Percentiles rank a stretch among this genome's conserved stretches.
Evolutionary conservation across 2,113 vertebrate species (phyloP).

Genomic region (Rynchops niger): DNA sequence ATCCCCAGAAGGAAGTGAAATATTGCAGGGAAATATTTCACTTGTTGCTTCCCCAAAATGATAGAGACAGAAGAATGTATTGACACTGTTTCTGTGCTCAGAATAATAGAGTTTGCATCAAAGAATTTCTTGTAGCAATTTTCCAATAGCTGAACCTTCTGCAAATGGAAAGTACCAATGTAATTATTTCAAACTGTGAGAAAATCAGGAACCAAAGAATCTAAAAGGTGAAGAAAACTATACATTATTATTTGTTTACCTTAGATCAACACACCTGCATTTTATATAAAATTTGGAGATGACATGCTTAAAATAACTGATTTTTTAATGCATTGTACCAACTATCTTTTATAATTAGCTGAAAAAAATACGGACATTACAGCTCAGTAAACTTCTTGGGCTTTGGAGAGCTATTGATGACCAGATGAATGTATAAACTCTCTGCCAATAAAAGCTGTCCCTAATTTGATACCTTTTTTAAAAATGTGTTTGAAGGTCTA

Average conservation of each 20-base stretch:
- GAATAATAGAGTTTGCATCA: neutral
- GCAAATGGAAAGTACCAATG: neutral
- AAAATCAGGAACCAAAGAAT: neutral
- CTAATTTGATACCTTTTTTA: neutral
- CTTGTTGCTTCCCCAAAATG: neutral
- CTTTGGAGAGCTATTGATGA: neutral
- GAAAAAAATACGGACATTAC: neutral
- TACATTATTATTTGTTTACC: neutral
- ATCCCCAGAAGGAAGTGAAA: neutral
- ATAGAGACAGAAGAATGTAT: neutral
- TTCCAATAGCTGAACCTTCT: neutral
- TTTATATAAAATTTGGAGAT: neutral
- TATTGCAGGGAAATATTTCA: neutral
- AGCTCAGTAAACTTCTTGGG: neutral
- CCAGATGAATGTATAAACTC: neutral
- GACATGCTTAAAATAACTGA: neutral
- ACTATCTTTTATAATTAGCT: neutral
- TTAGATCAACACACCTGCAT: neutral
- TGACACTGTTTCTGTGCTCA: neutral
- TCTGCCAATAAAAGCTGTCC: neutral
- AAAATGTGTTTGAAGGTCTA: neutral
- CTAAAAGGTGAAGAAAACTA: neutral
- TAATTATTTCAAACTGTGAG: neutral
- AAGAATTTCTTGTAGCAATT: neutral
- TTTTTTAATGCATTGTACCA: neutral